Evolutionary conservation across 2,888 invertebrate genomes (phyloP).

Genomic region (Xestobium rufovillosum): DNA sequence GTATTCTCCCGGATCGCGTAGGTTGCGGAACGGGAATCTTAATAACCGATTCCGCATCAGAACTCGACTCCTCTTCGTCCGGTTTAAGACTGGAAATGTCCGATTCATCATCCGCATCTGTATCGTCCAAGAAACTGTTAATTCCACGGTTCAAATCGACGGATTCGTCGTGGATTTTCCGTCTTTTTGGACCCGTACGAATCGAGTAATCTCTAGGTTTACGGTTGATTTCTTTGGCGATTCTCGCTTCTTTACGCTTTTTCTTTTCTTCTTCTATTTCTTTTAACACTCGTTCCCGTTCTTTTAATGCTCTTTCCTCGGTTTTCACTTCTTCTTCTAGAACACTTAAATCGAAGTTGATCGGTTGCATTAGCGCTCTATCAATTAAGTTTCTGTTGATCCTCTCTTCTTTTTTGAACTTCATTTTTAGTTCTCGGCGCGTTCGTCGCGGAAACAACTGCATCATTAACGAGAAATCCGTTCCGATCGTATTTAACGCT

Average conservation of each 20-base stretch:
- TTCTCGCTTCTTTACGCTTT: constrained; percentile 20
- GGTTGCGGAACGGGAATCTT: constrained; percentile 34
- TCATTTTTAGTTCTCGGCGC: constrained; percentile 77
- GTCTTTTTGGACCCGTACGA: constrained; percentile 11
- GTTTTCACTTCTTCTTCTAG: constrained; percentile 51
- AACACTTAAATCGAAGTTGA: constrained; percentile 59
- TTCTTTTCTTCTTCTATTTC: constrained; percentile 22
- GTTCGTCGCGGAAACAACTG: constrained; percentile 70
- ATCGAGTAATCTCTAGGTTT: constrained; percentile 11
- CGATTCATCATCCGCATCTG: constrained; percentile 26
- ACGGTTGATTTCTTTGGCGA: background rate
- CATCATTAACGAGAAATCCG: constrained; percentile 87
- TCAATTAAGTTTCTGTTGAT: constrained; percentile 65
- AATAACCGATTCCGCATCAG: constrained; percentile 24
- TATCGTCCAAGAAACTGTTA: constrained; percentile 26
- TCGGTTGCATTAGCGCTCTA: constrained; percentile 63
- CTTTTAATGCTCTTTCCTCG: constrained; percentile 38
- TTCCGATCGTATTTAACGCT: constrained; percentile 81
- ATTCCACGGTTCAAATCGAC: constrained; percentile 19
- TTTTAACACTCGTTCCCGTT: constrained; percentile 29
- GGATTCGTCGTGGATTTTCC: constrained; percentile 6
- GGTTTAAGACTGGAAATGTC: background rate
- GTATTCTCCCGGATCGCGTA: constrained; percentile 43
- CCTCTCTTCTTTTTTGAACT: constrained; percentile 89
- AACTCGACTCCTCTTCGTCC: background rate